A percentile compares a stretch with the other conserved stretches of the same genome.
These are phyloP conservation scores for Piprites chloris DNA, from an alignment of 2,113 vertebrate species.

Conservation along the genomic window DNA sequence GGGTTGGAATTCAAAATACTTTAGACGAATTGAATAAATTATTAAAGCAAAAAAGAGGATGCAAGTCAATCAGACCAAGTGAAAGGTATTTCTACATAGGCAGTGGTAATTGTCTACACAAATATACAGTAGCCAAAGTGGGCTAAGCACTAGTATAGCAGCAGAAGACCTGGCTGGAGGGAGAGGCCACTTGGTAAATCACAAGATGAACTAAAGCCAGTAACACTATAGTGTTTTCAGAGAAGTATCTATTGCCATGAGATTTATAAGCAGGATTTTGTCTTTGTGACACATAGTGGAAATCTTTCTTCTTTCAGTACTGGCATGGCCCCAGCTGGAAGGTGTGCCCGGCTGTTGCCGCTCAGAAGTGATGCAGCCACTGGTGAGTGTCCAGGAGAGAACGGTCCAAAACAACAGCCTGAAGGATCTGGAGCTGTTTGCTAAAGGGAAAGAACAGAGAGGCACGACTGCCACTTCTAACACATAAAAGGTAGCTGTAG, in stretches of 20 bases:
- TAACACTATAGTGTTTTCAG: not conserved
- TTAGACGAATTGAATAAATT: not conserved
- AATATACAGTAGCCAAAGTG: not conserved
- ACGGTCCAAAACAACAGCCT: not conserved
- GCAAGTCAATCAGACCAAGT: not conserved
- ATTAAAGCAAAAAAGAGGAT: not conserved
- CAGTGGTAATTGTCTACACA: not conserved
- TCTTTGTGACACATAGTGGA: not conserved
- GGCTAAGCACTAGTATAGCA: not conserved
- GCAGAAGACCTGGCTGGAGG: not conserved
- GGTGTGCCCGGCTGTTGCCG: fast-evolving
- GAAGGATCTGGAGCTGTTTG: not conserved
- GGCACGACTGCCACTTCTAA: fast-evolving
- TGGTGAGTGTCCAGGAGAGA: not conserved
- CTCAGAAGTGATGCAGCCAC: not conserved
- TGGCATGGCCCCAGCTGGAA: not conserved
- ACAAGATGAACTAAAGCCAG: not conserved
- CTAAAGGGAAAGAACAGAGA: not conserved
- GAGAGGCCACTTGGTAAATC: not conserved
- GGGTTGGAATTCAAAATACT: not conserved
- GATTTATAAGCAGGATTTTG: not conserved
- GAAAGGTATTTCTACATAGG: not conserved
- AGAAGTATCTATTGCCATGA: not conserved
- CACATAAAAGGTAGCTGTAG: not conserved
- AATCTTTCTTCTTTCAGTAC: not conserved